Evolutionary conservation across 2,888 invertebrate species (phyloP), one percentile per base, ranked within the genome.

Genomic region (Leptinotarsa haldemani): DNA sequence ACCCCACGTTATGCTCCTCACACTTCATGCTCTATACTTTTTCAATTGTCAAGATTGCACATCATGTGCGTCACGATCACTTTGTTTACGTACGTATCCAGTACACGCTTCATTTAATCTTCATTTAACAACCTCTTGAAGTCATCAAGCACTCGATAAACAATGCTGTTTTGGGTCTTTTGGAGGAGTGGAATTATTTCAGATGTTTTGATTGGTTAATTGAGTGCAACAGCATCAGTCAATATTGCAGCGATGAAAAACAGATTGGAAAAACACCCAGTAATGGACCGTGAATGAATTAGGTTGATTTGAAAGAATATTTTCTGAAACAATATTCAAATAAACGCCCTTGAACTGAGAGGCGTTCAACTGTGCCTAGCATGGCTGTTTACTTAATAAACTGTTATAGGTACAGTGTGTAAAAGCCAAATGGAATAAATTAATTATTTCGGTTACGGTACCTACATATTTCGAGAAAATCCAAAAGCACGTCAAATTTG

Each of bases 31-130:
- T 75, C 82, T 77, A 74, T 80, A 75, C 80, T 83, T 84, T 84
- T 84, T 82, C 82, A 83, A 81, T 83, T 80, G 82, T 82, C 82
- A 81, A 81, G 81, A 82, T 81, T 80, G 80, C 79, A 81, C 77
- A 82, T 83, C 83, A 81, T 61, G 30, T 64, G 50, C 52, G 69
- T 69, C 73, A 58, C 53, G 61, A 61, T 61, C 61, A 61, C 61
- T 61, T 61, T 61, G 61, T 61, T 30, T 61, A 40, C 61, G 13
- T 61, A 61, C 25, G 30, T 30, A 40, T 40, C 16, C 61, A 40
- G 30, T 61, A 40, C 18, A 61, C 61, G 61, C n/a, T 61, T 40
- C 61, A 61, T 30, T 61, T 61, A 30, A 61, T 30, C 61, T 61
- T 40, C 30, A n/a, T n/a, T 40, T 30, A 61, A 40, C n/a, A 61